Conservation (phyloP, 2,797 vertebrate genomes). For the Esox lucius region DNA sequence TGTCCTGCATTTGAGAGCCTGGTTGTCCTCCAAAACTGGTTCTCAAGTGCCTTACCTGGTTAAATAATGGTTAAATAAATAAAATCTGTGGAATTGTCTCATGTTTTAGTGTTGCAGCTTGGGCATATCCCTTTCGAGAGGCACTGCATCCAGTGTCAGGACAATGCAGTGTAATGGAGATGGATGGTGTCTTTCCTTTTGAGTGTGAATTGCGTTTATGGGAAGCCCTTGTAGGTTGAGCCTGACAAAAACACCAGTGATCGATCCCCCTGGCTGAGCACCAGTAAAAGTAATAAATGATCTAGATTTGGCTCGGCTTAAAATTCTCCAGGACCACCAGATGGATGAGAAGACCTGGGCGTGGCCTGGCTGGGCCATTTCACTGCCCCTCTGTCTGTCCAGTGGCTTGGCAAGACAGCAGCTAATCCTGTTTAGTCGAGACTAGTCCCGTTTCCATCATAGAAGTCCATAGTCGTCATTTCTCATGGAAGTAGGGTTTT, state of each 20-base stretch:
- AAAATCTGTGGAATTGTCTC: too few relatives aligned
- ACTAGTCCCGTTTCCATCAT: constrained; percentile 57
- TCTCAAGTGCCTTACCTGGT: too few relatives aligned
- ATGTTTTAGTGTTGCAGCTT: too few relatives aligned
- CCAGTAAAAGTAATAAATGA: constrained; percentile 79
- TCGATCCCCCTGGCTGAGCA: constrained; percentile 70
- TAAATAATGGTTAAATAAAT: too few relatives aligned
- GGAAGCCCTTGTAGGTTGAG: constrained; percentile 71
- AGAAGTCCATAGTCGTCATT: constrained; percentile 35
- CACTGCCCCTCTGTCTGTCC: constrained; percentile 64
- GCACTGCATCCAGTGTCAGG: not conserved
- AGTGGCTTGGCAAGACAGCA: constrained; percentile 55
- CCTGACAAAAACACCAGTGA: constrained; percentile 72
- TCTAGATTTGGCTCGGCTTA: constrained; percentile 72
- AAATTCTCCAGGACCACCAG: constrained; percentile 69
- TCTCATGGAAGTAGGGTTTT: constrained; percentile 52
- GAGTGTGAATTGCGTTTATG: constrained; percentile 66
- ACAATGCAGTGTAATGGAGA: constrained; percentile 12
- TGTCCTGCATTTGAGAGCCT: too few relatives aligned
- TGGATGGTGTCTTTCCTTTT: constrained; percentile 61
- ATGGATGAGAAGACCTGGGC: constrained; percentile 66
- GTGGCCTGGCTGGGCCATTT: constrained; percentile 65
- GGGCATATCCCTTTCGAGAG: not conserved
- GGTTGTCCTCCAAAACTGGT: too few relatives aligned
- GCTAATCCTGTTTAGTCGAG: constrained; percentile 49